Evolutionary conservation across 1,140 invertebrate species (phyloP), one percentile per base, ranked within the genome.

Genomic region (Dinothrombium tinctorium): DNA sequence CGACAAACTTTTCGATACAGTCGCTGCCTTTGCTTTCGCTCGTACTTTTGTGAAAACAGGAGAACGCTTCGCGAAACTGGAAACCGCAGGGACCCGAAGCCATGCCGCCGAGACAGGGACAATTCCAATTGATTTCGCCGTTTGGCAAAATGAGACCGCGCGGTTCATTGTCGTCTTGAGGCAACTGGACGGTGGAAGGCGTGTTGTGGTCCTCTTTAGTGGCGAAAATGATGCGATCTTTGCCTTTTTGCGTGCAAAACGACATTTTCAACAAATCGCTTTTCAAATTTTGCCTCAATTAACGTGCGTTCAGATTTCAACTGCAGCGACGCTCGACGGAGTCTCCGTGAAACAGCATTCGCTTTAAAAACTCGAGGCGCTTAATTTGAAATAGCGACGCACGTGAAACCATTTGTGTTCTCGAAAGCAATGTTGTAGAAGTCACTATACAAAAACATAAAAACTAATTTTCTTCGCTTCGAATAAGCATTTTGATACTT

Each of bases 61-160:
- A 75, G 56, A 95, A 90, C 1, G 87, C 84, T 46, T 87, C 76
- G 38, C 86, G 60, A 58, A 94, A 94, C 56, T 86, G 73, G 11
- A 76, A 61, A 0, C 83, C 87, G 58, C 89, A 96, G 0, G 89
- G 87, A 2, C 87, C 87, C 4, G 79, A 82, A 4, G 84, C 79
- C 77, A 90, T 87, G 12, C 83, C 82, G 21, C 87, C 87, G 15
- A 94, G 64, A 60, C 89, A 95, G 0, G 87, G 89, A 53, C 89
- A 96, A 54, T 76, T 76, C 84, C 86, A 95, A 60, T 95, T 95
- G 42, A 95, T 90, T 35, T 78, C 72, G 5, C 89, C 87, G 62
- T 81, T 78, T 2, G 74, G 64, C 23, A 80, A 60, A 42, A 94
- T 73, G 1, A 90, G 60, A 22, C 87, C 84, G 42, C 44, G 35